Evolutionary conservation across 2,888 invertebrate genomes (phyloP).

Genomic region (Scaptomyza flava): DNA sequence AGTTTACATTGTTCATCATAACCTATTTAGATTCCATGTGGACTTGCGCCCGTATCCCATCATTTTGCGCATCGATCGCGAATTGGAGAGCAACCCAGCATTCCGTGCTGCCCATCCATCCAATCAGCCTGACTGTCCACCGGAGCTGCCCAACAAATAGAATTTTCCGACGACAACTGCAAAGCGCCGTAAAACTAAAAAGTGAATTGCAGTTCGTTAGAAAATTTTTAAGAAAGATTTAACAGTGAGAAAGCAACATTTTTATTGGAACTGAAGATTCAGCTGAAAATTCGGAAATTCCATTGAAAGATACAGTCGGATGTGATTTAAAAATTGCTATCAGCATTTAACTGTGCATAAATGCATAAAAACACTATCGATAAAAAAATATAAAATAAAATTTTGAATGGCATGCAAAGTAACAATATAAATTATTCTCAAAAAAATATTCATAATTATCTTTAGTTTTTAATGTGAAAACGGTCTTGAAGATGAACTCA

Average conservation of each 20-base stretch:
- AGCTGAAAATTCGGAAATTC: constrained; percentile 42
- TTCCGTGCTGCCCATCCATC: constrained; percentile 96
- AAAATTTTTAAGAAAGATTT: constrained; percentile 29
- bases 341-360: constrained; percentile 79
- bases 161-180: constrained; percentile 83
- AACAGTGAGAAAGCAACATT: constrained; percentile 23
- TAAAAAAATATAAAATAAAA: constrained; percentile 43
- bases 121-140: constrained; percentile 97
- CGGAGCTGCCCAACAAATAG: constrained; percentile 91
- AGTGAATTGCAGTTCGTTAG: constrained; percentile 80
- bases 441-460: constrained; percentile 34
- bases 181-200: constrained; percentile 82
- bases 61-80: constrained; percentile 93
- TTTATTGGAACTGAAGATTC: constrained; percentile 15
- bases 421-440: constrained; percentile 41
- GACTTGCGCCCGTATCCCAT: constrained; percentile 95
- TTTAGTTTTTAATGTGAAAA: constrained; percentile 68
- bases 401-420: constrained; percentile 33
- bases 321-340: constrained; percentile 81
- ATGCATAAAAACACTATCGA: constrained; percentile 76
- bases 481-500: constrained; percentile 71
- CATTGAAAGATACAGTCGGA: constrained; percentile 73
- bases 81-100: constrained; percentile 94
- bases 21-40: constrained; percentile 91
- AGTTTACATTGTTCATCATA: background rate